Conservation (phyloP, 1,140 invertebrate genomes). For the Lepidurus packardi region DNA sequence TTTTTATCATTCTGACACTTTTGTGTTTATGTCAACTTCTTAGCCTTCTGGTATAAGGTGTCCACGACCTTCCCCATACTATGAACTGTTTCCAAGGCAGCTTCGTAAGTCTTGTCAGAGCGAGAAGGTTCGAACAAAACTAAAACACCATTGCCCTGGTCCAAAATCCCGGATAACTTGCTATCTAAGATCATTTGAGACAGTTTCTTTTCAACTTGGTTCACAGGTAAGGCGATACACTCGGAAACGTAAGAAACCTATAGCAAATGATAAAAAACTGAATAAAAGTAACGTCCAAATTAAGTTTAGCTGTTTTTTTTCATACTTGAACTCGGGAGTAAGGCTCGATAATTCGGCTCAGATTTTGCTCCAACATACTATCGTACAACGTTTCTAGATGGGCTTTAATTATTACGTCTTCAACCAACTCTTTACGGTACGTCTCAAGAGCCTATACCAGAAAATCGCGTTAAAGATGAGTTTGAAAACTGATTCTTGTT, state of each 20-base stretch:
- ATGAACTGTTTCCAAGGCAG: conserved; percentile 92
- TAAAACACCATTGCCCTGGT: conserved; percentile 94
- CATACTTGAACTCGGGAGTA: conserved; percentile 92
- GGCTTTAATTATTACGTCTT: conserved; percentile 92
- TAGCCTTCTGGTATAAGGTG: conserved; percentile 95
- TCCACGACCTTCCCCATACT: conserved; percentile 99
- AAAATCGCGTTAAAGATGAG: conserved; percentile 31
- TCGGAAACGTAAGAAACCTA: conserved; percentile 73
- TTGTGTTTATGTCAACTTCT: conserved; percentile 80
- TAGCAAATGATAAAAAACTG: conserved; percentile 28
- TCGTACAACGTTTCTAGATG: conserved; percentile 96
- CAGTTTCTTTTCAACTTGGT: conserved; percentile 94
- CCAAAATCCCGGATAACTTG: conserved; percentile 92
- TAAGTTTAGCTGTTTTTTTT: conserved; percentile 2
- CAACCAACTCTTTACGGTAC: conserved; percentile 84
- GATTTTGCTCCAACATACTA: conserved; percentile 97
- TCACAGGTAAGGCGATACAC: conserved; percentile 79
- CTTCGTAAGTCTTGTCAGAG: conserved; percentile 95
- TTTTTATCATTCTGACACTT: neutral
- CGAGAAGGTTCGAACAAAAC: conserved; percentile 94
- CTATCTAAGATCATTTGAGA: conserved; percentile 99
- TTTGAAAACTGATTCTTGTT: too few species aligned
- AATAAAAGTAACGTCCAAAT: conserved; percentile 23
- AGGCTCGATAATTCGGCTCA: conserved; percentile 97
- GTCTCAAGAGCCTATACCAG: conserved; percentile 62